Percentiles rank a stretch among this genome's conserved stretches.
Conservation (phyloP, 1,140 invertebrate species). For the Calosoma granatense region DNA sequence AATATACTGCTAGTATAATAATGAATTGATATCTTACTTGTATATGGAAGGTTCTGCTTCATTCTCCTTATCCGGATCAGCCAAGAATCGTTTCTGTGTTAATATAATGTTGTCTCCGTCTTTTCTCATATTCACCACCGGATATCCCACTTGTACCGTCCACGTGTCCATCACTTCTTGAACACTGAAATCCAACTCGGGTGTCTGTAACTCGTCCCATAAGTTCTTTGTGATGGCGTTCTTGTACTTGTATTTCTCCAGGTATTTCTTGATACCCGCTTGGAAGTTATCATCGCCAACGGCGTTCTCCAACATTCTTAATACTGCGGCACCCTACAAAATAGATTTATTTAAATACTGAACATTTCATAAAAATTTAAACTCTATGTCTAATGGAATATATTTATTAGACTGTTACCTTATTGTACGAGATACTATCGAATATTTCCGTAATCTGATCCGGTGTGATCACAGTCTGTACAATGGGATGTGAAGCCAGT, state of each 20-base stretch:
- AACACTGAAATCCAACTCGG: constrained; percentile 39
- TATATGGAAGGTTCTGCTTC: constrained; percentile 43
- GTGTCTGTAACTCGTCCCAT: constrained; percentile 50
- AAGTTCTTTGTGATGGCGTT: constrained; percentile 77
- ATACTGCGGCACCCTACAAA: constrained; percentile 69
- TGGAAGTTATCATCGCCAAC: constrained; percentile 66
- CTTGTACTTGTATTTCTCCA: constrained; percentile 55
- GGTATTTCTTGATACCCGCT: constrained; percentile 58
- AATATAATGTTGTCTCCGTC: constrained; percentile 44
- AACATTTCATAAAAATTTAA: constrained; percentile 17
- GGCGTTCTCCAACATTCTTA: constrained; percentile 84
- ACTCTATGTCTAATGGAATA: constrained; percentile 16
- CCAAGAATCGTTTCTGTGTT: constrained; percentile 63
- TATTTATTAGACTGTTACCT: constrained; percentile 44
- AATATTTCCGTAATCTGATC: constrained; percentile 89
- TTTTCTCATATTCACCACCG: constrained; percentile 56
- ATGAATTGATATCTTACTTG: constrained; percentile 37
- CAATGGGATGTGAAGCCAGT: constrained; percentile 78
- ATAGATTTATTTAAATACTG: constrained; percentile 16
- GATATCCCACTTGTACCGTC: constrained; percentile 87
- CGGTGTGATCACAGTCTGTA: constrained; percentile 70
- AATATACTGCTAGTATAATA: background rate
- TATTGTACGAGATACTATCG: constrained; percentile 85
- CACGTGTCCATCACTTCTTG: constrained; percentile 82
- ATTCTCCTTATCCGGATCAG: constrained; percentile 46